Evolutionary conservation across 1,140 invertebrate species (phyloP).

Genomic region (Drosophila chauvacae): DNA sequence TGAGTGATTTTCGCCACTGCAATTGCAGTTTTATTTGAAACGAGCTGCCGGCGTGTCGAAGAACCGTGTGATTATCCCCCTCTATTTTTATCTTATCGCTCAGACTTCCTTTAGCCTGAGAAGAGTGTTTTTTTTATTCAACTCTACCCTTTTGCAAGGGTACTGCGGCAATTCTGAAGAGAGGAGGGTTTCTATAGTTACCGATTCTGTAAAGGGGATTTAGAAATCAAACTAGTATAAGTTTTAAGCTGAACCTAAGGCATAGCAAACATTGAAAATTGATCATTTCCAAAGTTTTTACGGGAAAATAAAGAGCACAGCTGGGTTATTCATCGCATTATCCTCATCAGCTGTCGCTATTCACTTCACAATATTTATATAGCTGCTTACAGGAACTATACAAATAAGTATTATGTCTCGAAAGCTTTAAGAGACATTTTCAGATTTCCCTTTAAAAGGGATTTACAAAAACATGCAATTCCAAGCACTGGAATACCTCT

Average conservation of each 20-base stretch:
- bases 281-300: background rate
- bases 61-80: slow-evolving; percentile 39
- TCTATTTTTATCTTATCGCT: slow-evolving; percentile 37
- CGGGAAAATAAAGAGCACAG: background rate
- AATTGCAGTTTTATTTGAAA: slow-evolving; percentile 34
- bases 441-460: background rate
- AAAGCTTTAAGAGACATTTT: background rate
- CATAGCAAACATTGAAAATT: background rate
- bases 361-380: background rate
- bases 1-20: slow-evolving; percentile 21
- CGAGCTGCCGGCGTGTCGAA: slow-evolving; percentile 42
- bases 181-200: background rate
- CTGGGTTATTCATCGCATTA: background rate
- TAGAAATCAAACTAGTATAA: background rate
- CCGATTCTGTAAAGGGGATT: too few relatives aligned
- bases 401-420: background rate
- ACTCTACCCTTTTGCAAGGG: background rate
- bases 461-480: background rate
- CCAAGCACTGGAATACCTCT: background rate
- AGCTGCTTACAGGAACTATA: background rate
- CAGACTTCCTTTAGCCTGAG: slow-evolving; percentile 20
- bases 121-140: background rate
- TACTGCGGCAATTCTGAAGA: background rate
- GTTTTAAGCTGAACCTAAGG: background rate
- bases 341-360: background rate